Evolutionary conservation across 2,888 invertebrate species (phyloP).

Genomic region (Drosophila sordidula): DNA sequence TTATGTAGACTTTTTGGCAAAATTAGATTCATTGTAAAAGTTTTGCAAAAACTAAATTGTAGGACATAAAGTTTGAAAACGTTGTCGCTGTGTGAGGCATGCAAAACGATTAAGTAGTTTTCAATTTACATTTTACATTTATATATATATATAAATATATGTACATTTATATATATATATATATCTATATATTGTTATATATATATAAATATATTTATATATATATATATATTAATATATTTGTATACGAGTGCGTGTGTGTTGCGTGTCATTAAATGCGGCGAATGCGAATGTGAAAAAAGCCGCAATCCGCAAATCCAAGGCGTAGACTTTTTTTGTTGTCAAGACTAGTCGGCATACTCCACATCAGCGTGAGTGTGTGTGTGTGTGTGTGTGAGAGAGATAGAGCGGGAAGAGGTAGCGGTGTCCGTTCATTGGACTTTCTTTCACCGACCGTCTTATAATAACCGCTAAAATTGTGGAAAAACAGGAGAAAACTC

Average conservation of each 20-base stretch:
- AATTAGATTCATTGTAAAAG: slow-evolving; percentile 36
- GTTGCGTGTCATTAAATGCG: slow-evolving; percentile 50
- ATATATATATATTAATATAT: slow-evolving; percentile 1
- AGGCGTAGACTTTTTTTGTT: slow-evolving; percentile 37
- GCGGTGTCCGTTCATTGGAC: slow-evolving; percentile 16
- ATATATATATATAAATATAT: slow-evolving; percentile 16
- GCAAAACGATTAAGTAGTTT: slow-evolving; percentile 9
- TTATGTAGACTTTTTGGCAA: slow-evolving; percentile 59
- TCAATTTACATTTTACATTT: slow-evolving; percentile 20
- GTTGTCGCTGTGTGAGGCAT: slow-evolving; percentile 14
- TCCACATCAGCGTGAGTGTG: slow-evolving; percentile 7
- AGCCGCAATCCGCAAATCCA: slow-evolving; percentile 60
- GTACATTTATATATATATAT: slow-evolving; percentile 25
- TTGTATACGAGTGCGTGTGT: slow-evolving; percentile 21
- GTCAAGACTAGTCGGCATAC: slow-evolving; percentile 27
- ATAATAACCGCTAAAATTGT: slow-evolving; percentile 84
- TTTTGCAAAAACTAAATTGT: slow-evolving; percentile 20
- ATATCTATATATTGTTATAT: slow-evolving; percentile 10
- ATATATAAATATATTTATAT: slow-evolving; percentile 22
- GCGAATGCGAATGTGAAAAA: slow-evolving; percentile 57
- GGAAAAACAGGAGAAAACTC: slow-evolving; percentile 85
- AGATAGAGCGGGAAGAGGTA: background rate
- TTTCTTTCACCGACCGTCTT: slow-evolving; percentile 61
- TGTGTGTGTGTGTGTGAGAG: background rate
- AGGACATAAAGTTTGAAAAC: slow-evolving; percentile 12